Evolutionary conservation across 2,113 vertebrate species (phyloP).

Genomic region (Engystomops pustulosus): DNA sequence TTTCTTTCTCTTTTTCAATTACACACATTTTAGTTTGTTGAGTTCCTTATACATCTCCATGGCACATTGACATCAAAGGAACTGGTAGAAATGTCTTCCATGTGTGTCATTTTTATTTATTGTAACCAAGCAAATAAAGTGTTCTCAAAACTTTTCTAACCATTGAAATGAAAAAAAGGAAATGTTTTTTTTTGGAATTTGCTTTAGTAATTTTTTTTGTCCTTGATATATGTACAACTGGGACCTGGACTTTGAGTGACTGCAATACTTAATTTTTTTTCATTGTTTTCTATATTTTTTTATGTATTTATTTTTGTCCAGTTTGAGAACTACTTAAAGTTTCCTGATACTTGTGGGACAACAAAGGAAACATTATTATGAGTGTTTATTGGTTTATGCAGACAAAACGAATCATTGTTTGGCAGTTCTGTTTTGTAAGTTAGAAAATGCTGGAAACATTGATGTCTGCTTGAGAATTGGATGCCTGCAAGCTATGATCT

Average conservation of each 20-base stretch:
- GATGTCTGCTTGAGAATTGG: conserved; percentile 81
- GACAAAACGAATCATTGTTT: conserved; percentile 70
- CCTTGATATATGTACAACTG: not conserved
- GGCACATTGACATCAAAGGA: not conserved
- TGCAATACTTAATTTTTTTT: conserved; percentile 1
- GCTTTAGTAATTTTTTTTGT: not conserved
- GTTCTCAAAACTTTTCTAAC: not conserved
- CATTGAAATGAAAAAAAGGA: not conserved
- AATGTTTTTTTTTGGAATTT: conserved; percentile 30
- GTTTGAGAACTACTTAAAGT: conserved; percentile 29
- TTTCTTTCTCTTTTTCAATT: no score
- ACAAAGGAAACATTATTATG: conserved; percentile 42
- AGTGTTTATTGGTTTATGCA: conserved; percentile 41
- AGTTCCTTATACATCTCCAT: not conserved
- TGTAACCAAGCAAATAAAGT: not conserved
- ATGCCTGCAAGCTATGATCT: conserved; percentile 77
- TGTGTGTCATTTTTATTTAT: not conserved
- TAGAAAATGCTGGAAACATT: conserved; percentile 74
- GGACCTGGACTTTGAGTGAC: conserved; percentile 3
- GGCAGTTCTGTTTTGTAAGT: conserved; percentile 74
- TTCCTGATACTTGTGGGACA: conserved; percentile 35
- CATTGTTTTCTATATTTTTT: not conserved
- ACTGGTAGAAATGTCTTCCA: not conserved
- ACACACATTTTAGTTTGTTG: not conserved
- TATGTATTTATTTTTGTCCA: not conserved